Evolutionary conservation across 2,797 vertebrate genomes (phyloP).

Genomic region (Lepilemur ruficaudatus): DNA sequence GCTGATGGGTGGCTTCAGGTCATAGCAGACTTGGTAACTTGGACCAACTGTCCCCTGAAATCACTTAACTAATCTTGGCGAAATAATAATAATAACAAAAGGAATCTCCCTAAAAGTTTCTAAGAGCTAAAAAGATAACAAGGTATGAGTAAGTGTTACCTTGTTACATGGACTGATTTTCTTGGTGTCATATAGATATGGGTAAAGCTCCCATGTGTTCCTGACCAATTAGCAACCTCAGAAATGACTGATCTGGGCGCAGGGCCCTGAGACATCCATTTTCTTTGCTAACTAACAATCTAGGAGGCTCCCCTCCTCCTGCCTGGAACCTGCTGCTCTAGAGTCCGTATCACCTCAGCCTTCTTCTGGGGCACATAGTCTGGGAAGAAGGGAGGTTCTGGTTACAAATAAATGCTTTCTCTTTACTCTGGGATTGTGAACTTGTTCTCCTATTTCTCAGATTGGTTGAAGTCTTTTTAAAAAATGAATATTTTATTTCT

Average conservation of each 20-base stretch:
- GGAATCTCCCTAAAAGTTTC: not conserved
- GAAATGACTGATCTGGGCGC: not conserved
- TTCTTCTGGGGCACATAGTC: not conserved
- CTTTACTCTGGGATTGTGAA: not conserved
- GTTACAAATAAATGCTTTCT: not conserved
- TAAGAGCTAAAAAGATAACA: not conserved
- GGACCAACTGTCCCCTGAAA: not conserved
- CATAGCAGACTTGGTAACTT: not conserved
- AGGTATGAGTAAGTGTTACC: not conserved
- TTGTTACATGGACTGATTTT: not conserved
- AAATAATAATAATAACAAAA: not conserved
- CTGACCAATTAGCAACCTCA: not conserved
- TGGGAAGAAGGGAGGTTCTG: not conserved
- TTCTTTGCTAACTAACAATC: not conserved
- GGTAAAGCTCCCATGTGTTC: not conserved
- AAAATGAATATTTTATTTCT: not conserved
- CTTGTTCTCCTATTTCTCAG: not conserved
- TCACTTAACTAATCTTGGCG: not conserved
- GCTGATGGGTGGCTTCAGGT: not conserved
- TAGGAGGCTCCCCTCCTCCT: not conserved
- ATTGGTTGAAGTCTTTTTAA: not conserved
- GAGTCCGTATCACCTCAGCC: not conserved
- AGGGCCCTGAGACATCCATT: rapidly evolving
- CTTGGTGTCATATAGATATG: not conserved
- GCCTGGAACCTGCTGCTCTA: rapidly evolving